A percentile compares a stretch with the other conserved stretches of the same genome.
Conservation (phyloP, 1,140 invertebrate species). For the Solen grandis region DNA sequence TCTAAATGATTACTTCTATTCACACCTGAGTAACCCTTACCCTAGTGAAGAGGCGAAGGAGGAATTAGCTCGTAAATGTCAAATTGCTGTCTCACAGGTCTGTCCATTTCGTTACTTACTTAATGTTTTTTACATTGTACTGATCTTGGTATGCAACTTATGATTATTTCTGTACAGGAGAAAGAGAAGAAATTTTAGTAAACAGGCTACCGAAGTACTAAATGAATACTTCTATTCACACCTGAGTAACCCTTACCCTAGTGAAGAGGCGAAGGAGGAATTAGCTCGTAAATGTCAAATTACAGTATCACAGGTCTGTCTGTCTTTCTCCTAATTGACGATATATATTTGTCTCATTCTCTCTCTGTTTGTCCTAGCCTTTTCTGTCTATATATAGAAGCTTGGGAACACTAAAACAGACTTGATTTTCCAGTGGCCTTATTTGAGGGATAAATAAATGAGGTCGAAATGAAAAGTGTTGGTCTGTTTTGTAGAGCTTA, state of each 20-base stretch:
- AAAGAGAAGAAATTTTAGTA: conserved; percentile 99
- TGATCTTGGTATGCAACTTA: too few relatives aligned
- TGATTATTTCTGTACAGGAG: conserved; percentile 84
- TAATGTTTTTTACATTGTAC: too few relatives aligned
- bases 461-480: too few relatives aligned
- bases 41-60: conserved; percentile 99
- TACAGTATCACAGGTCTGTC: conserved; percentile 93
- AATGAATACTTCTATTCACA: conserved; percentile 99
- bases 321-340: neutral
- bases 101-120: conserved; percentile 12
- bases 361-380: too few relatives aligned
- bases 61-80: conserved; percentile 98
- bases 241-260: conserved; percentile 99
- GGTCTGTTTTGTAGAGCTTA: too few relatives aligned
- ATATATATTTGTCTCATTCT: too few relatives aligned
- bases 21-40: conserved; percentile 99
- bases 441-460: too few relatives aligned
- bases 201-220: conserved; percentile 99
- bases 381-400: too few relatives aligned
- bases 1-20: conserved; percentile 99
- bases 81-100: conserved; percentile 97
- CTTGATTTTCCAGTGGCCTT: too few relatives aligned
- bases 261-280: conserved; percentile 99
- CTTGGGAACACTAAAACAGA: too few relatives aligned
- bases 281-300: conserved; percentile 99